These are phyloP conservation scores for Chorisops tibialis DNA, from an alignment of 2,888 invertebrate genomes.

Conservation along the genomic window DNA sequence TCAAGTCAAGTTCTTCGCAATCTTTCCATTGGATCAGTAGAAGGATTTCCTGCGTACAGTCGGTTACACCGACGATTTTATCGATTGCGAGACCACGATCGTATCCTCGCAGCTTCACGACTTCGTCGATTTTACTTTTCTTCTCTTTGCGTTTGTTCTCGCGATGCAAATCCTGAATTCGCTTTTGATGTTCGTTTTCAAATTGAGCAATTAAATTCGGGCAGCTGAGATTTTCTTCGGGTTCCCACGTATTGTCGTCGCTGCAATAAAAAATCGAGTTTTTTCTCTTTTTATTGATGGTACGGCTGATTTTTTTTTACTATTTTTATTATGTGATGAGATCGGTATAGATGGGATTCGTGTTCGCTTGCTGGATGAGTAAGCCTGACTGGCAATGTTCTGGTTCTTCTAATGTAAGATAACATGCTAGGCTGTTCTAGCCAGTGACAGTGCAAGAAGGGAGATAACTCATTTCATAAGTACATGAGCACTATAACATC, in stretches of 20 bases:
- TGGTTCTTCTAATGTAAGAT: no score
- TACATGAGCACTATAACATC: no score
- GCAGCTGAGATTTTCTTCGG: conserved; percentile 88
- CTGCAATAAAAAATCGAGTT: no score
- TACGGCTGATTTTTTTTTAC: no score
- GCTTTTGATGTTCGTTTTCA: conserved; percentile 71
- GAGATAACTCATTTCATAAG: no score
- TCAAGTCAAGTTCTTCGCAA: conserved; percentile 64
- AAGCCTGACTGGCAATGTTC: no score
- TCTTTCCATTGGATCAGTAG: conserved; percentile 87
- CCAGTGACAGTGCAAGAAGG: no score
- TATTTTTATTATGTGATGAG: no score
- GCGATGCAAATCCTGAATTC: conserved; percentile 35
- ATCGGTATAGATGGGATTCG: no score
- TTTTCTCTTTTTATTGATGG: no score
- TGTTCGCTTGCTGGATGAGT: no score
- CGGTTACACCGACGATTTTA: conserved; percentile 85
- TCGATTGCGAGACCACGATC: conserved; percentile 76
- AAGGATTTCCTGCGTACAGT: conserved; percentile 82
- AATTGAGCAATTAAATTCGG: conserved; percentile 82
- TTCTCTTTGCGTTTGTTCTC: conserved; percentile 53
- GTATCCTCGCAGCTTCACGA: conserved; percentile 69
- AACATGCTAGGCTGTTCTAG: no score
- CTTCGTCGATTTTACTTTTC: conserved; percentile 57
- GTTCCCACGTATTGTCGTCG: conserved; percentile 95